phyloP scores from a whole-genome alignment of 2,888 invertebrate species.

The Temnothorax rugatulus region DNA sequence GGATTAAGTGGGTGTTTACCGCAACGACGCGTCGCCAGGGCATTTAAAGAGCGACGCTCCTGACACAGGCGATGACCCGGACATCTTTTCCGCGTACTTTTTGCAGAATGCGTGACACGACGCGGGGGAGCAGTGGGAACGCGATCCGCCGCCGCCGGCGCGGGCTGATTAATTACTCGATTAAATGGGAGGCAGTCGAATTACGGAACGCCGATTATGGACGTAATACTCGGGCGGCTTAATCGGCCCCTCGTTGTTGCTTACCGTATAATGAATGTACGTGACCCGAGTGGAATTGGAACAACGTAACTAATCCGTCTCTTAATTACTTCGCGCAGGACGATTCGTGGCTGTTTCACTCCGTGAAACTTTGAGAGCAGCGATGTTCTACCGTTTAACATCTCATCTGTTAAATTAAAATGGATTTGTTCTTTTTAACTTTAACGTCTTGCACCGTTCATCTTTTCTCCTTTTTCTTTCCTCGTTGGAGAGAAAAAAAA shows the following conservation, averaged over 20 bases:
- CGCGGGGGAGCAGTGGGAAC: not conserved
- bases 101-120: not conserved
- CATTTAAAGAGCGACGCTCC: constrained; percentile 17
- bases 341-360: not conserved
- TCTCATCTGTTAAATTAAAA: not conserved
- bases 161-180: constrained; percentile 32
- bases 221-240: constrained; percentile 21
- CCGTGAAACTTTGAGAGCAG: not conserved
- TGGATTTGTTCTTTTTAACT: no score
- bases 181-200: constrained; percentile 36
- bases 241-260: constrained; percentile 23
- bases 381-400: not conserved
- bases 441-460: no score
- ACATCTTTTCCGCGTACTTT: constrained; percentile 28
- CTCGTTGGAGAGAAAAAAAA: no score
- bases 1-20: constrained; percentile 47
- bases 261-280: constrained; percentile 35
- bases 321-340: constrained; percentile 23
- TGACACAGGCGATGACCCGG: constrained; percentile 18
- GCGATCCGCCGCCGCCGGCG: not conserved
- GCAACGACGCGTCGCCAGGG: not conserved
- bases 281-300: constrained; percentile 30
- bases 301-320: constrained; percentile 43
- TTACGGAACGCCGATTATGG: constrained; percentile 34
- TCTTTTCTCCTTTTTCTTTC: no score